Conservation (phyloP, 2,797 vertebrate genomes). For the Typhlichthys subterraneus region DNA sequence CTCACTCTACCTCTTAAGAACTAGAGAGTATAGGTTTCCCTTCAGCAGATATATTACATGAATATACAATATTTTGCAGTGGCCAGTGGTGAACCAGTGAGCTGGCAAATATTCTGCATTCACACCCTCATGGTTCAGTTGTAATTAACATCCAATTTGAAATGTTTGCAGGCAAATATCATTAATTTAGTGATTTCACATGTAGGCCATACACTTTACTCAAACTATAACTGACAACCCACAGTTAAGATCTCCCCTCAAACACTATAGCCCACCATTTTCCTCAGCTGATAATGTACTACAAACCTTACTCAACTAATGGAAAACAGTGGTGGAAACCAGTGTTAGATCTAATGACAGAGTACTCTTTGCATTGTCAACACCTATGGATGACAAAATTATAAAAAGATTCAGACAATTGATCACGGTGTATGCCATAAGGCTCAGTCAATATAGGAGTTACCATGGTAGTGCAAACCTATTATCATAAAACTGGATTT, state of each 20-base stretch:
- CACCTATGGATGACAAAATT: neutral
- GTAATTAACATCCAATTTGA: constrained; percentile 24
- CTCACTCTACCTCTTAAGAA: constrained; percentile 11
- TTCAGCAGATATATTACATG: constrained; percentile 24
- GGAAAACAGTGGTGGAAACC: constrained; percentile 14
- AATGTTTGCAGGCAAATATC: constrained; percentile 25
- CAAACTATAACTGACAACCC: constrained; percentile 3
- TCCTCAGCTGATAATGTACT: no score
- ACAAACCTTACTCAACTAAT: neutral
- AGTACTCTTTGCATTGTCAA: constrained; percentile 14
- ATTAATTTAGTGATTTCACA: constrained; percentile 9
- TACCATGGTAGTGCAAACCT: no score
- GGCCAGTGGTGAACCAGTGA: constrained; percentile 10
- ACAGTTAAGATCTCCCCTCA: constrained; percentile 16
- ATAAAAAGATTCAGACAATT: neutral
- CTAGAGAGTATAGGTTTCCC: constrained; percentile 15
- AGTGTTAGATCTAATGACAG: constrained; percentile 18
- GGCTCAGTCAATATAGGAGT: neutral
- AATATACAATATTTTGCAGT: constrained; percentile 20
- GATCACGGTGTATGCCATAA: neutral
- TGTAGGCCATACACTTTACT: constrained; percentile 14
- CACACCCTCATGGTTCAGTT: neutral
- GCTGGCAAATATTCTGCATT: constrained; percentile 11
- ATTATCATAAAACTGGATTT: neutral
- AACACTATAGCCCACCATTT: constrained; percentile 4